Base-by-base conservation (phyloP, 2,888 invertebrate species). In the Eumerus sabulonum region DNA sequence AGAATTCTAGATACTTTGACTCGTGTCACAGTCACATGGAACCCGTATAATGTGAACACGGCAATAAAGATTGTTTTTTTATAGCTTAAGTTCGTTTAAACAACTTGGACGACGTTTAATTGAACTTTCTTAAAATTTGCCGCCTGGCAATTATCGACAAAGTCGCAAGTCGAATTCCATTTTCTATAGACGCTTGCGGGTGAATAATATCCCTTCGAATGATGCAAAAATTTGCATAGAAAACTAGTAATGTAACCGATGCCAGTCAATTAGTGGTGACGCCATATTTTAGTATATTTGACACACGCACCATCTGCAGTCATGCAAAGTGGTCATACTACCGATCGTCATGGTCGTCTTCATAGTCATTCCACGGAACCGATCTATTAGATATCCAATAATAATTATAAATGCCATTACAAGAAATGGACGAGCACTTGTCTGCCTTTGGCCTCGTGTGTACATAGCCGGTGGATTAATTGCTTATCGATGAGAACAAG, bases 341-440 rank as follows among this genome's bases (percentile, higher is more conserved):
- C 18, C 50, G 14, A 9, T 42, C 18, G 14, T 13, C 48, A 12
- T 13, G n/a, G 9, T n/a, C n/a, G n/a, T n/a, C n/a, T n/a, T n/a
- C n/a, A 13, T 47, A 19, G 16, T 14, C 45, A 38, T 48, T n/a
- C 11, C 40, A 11, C 17, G 7, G 1, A 4, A 13, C n/a, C 48
- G 17, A 1, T 62, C 63, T 53, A 63, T 63, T 53, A 56, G 56
- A 62, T 42, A 40, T 62, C 60, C 53, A 62, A 60, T 62, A 62
- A 53, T 60, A 48, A 70, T 70, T 70, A 56, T 47, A 60, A 60
- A 47, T 47, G 47, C 40, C 53, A 70, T 27, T 62, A 70, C 45
- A 38, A 47, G 53, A 3, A 54, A 12, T 14, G 54, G 38, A 48
- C 57, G 54, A 50, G 57, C 44, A 51, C 59, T 57, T 59, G 67